Conservation (phyloP, 2,113 vertebrate species). For the Festucalex cinctus region DNA sequence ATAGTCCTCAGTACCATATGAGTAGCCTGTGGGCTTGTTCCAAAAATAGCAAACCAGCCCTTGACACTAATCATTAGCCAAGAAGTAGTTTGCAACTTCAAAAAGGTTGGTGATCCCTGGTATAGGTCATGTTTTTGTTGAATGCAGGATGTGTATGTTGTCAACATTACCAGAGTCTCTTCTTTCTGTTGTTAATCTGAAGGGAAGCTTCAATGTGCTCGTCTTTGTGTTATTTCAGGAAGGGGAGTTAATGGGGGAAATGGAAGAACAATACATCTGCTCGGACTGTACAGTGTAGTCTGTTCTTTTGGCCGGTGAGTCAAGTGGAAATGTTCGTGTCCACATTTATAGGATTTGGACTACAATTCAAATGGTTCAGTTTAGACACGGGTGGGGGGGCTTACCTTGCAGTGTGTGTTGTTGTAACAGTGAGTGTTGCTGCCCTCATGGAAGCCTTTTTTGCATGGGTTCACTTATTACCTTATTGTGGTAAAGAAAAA, state of each 20-base stretch:
- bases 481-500: not conserved
- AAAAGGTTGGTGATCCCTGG: too few species aligned
- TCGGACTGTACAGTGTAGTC: conserved; percentile 5
- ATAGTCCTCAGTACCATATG: too few species aligned
- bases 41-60: too few species aligned
- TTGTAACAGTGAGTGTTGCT: too few species aligned
- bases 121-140: conserved; percentile 25
- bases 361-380: too few species aligned
- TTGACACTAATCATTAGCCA: too few species aligned
- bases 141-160: conserved; percentile 33
- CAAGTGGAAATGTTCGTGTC: conserved; percentile 1
- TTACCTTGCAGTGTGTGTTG: too few species aligned
- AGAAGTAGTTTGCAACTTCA: too few species aligned
- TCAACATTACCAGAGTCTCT: conserved; percentile 41
- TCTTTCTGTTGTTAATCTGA: conserved; percentile 11
- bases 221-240: conserved; percentile 40
- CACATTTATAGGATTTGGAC: not conserved
- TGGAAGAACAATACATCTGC: conserved; percentile 56
- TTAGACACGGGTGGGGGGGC: too few species aligned
- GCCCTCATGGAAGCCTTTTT: conserved; percentile 2
- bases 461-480: not conserved
- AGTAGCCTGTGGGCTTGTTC: too few species aligned
- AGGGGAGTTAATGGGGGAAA: conserved; percentile 42
- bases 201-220: conserved; percentile 5
- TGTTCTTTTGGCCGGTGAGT: conserved; percentile 13